A percentile compares a stretch with the other conserved stretches of the same genome.
Conservation (phyloP, 2,888 invertebrate species). For the Caenorhabditis uteleia region DNA sequence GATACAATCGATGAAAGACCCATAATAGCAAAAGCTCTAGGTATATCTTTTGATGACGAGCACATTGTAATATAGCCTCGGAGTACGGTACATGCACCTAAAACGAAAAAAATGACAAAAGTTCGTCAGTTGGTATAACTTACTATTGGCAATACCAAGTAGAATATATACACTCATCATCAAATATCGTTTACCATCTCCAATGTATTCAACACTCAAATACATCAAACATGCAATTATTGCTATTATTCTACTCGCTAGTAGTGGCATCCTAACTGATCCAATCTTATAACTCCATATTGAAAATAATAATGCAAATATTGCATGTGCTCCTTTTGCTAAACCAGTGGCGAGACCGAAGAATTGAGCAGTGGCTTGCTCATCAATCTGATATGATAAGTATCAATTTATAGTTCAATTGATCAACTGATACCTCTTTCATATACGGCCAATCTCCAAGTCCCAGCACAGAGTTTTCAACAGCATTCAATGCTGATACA, state of each 20-base stretch:
- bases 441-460: constrained; percentile 54
- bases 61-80: constrained; percentile 34
- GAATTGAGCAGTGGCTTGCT: constrained; percentile 43
- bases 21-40: constrained; percentile 23
- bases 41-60: constrained; percentile 24
- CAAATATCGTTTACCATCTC: constrained; percentile 16
- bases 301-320: constrained; percentile 50
- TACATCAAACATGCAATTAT: constrained; percentile 18
- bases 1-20: constrained; percentile 29
- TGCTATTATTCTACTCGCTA: constrained; percentile 20
- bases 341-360: constrained; percentile 51
- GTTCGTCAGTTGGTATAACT: no score
- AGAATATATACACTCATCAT: constrained; percentile 16
- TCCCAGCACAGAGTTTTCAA: constrained; percentile 45
- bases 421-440: constrained; percentile 30
- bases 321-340: constrained; percentile 48
- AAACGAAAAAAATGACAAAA: no score
- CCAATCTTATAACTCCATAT: constrained; percentile 48
- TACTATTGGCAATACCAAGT: constrained; percentile 22
- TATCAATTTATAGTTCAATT: no score
- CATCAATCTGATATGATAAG: constrained; percentile 46
- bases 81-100: constrained; percentile 23
- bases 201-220: constrained; percentile 22
- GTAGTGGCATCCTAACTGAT: constrained; percentile 33
- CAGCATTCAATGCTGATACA: constrained; percentile 35